Base-by-base conservation (phyloP, 2,797 vertebrate genomes). In the Zalophus californianus region DNA sequence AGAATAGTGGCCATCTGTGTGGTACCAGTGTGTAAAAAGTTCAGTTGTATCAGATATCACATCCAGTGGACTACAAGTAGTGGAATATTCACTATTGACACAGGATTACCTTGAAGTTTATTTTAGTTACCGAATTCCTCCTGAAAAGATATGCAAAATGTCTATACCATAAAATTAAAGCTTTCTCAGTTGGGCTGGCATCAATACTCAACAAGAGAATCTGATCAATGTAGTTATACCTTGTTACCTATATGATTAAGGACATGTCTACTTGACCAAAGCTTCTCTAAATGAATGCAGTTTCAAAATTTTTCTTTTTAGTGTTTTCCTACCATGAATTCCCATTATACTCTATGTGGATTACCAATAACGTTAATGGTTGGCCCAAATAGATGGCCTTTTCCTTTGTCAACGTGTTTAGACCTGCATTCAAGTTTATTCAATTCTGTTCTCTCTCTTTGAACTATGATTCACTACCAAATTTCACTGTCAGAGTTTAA, bases 201-300 rank as follows among this genome's bases (percentile, higher is more conserved):
- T 90, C 70, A 90, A 90, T 8, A 80, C 25, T 95, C 41, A 87
- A 94, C 32, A 93, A 58, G 41, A 88, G 21, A 82, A 62, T 85
- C 29, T 68, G 2, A 91, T 35, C 73, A 68, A 64, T 85, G 1
- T 88, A 73, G 60, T 73, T 82, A 88, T 25, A 83, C 20, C 15
- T 90, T 90, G 5, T 64, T 82, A n/a, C 7, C 32, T 88, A 5
- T 82, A 38, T 83, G 54, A 86, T 60, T 79, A 85, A 84, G 35
- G 16, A 5, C 35, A 77, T 3, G 14, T 75, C 10, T 18, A 0
- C 23, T 82, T 48, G 78, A 91, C 16, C 75, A 85, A 90, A 68
- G 8, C 10, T 52, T 21, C 77, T 95, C 35, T 82, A 62, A 93
- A 64, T 4, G 23, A 90, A 82, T 23, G 8, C 2, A 64, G 35